Base-by-base conservation (phyloP, 2,113 vertebrate genomes). In the Pedionomus torquatus region DNA sequence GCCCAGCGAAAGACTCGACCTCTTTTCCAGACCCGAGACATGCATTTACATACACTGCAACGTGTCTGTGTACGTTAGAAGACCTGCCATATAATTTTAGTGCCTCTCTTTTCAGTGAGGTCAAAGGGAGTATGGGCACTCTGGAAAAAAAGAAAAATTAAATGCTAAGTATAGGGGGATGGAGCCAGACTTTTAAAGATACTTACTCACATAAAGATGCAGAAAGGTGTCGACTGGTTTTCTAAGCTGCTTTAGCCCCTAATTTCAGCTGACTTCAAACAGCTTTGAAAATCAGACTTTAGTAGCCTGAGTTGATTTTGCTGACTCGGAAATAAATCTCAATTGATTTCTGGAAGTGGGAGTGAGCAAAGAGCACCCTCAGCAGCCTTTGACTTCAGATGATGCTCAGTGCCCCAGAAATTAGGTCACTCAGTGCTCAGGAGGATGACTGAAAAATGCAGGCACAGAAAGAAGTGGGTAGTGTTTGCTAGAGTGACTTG, bases 271-370 rank as follows among this genome's bases (percentile, higher is more conserved):
- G 90, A 81, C 89, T 96, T 89, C 76, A 92, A 93, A 65, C 57
- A 89, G 83, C 77, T 95, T 84, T 90, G 85, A 95, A 95, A 96
- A 96, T 82, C 65, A 81, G 60, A 68, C 76, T 90, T 89, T 33
- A 84, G 83, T 76, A 89, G 57, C 77, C 80, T 64, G 37, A 52
- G 78, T 87, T 94, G 88, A 95, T 95, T 97, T 97, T 93, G 86
- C 92, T 95, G 94, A 97, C 80, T 93, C 5, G 35, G 92, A 92
- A 95, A 93, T 87, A 95, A 97, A 96, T 92, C 81, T 95, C 91
- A 78, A 78, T 87, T 92, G 94, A 97, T 94, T 97, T 94, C 83
- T 97, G 58, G 70, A 96, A 97, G 74, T 79, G 72, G 69, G 77
- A 96, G 85, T 43, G 89, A 95, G 91, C 91, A 88, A 94, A 92